These are phyloP conservation scores for Gracilinanus agilis DNA, from an alignment of 2,113 vertebrate species.

Conservation along the genomic window DNA sequence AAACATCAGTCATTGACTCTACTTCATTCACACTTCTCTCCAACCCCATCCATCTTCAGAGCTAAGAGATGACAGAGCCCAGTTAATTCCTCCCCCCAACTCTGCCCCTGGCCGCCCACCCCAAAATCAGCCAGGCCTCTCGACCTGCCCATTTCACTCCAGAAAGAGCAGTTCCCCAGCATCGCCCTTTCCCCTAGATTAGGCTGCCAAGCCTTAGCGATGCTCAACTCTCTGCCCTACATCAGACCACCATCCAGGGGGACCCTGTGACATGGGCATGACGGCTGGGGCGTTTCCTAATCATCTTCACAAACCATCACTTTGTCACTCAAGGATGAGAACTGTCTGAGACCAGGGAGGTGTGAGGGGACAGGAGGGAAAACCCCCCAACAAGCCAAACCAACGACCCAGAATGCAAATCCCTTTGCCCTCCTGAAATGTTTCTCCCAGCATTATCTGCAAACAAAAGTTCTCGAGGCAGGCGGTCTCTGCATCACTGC, in stretches of 20 bases:
- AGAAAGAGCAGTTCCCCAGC: background rate
- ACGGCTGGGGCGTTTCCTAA: slow-evolving; percentile 69
- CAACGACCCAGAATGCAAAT: slow-evolving; percentile 70
- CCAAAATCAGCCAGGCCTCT: slow-evolving; percentile 54
- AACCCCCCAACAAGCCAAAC: too few species aligned
- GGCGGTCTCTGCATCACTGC: slow-evolving; percentile 82
- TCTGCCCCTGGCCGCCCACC: slow-evolving; percentile 50
- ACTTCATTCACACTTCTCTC: slow-evolving; percentile 97
- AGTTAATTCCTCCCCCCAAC: slow-evolving; percentile 77
- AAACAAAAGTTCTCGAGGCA: slow-evolving; percentile 78
- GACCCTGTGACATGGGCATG: slow-evolving; percentile 66
- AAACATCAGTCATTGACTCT: slow-evolving; percentile 97
- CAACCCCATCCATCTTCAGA: slow-evolving; percentile 95
- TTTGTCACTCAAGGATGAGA: slow-evolving; percentile 74
- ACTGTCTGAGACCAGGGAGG: slow-evolving; percentile 53
- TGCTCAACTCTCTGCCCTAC: slow-evolving; percentile 58
- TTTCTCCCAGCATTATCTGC: slow-evolving; percentile 70
- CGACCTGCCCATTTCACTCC: slow-evolving; percentile 55
- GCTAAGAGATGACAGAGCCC: slow-evolving; percentile 93
- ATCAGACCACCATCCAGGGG: slow-evolving; percentile 49
- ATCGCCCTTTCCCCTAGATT: slow-evolving; percentile 63
- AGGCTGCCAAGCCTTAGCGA: slow-evolving; percentile 72
- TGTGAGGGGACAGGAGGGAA: background rate
- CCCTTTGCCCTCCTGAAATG: slow-evolving; percentile 69
- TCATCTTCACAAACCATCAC: slow-evolving; percentile 73